phyloP scores from a whole-genome alignment of 2,113 vertebrate species.

The Octodon degus region DNA sequence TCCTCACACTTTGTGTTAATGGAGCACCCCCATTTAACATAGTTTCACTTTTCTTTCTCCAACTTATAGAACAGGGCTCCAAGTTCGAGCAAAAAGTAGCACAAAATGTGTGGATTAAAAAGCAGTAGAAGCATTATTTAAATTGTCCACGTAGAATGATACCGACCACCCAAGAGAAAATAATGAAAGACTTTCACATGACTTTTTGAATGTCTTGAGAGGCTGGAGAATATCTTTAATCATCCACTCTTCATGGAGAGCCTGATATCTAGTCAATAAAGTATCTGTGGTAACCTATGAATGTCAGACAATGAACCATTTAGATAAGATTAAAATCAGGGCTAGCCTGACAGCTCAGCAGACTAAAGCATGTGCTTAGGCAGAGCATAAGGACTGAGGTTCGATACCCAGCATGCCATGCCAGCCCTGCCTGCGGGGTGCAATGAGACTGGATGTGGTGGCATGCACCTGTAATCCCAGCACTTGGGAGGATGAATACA shows the following conservation, averaged over 20 bases:
- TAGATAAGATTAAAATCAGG: conserved; percentile 57
- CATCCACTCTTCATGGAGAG: background rate
- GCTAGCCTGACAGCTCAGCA: no score
- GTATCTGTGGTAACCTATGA: no score
- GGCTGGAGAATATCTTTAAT: background rate
- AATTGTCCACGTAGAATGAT: background rate
- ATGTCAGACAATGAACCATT: conserved; percentile 21
- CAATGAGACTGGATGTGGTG: no score
- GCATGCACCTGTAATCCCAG: no score
- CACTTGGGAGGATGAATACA: no score
- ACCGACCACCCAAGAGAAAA: conserved; percentile 13
- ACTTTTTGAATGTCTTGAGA: background rate
- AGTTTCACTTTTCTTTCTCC: conserved; percentile 46
- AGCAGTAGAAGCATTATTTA: conserved; percentile 6
- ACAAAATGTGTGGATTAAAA: conserved; percentile 1
- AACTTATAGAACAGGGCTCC: background rate
- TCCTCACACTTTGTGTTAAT: conserved; percentile 26
- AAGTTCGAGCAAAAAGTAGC: conserved; percentile 5
- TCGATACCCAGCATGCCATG: no score
- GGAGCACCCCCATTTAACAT: background rate
- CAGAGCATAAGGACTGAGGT: no score
- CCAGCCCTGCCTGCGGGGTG: no score
- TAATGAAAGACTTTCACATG: background rate
- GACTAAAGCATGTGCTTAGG: no score
- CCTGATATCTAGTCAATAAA: background rate